Percentiles rank a stretch among this genome's conserved stretches.
Conservation (phyloP, 2,797 vertebrate species). For the Cyprinella venusta region DNA sequence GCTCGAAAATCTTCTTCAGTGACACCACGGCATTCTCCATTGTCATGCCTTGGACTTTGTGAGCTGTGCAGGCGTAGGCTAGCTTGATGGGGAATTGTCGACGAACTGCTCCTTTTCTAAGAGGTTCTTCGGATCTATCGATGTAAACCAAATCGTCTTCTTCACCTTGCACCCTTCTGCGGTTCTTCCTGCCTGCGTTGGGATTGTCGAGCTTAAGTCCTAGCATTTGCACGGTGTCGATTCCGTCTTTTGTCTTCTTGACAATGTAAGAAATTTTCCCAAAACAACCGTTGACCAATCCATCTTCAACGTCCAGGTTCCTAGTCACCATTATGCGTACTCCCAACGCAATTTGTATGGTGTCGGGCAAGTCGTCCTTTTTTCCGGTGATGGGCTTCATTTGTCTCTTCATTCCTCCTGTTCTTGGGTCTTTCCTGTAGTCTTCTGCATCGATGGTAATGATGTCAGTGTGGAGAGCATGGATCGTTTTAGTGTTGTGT, state of each 20-base stretch:
- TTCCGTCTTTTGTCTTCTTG: not conserved
- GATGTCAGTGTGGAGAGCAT: not conserved
- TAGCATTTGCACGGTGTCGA: not conserved
- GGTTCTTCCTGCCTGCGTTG: not conserved
- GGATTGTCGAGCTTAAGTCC: conserved; percentile 2
- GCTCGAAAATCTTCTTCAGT: not conserved
- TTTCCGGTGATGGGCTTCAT: not conserved
- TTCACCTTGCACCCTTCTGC: not conserved
- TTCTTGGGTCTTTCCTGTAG: not conserved
- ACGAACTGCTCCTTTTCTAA: not conserved
- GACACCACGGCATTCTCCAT: not conserved
- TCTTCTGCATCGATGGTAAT: not conserved
- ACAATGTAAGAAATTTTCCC: not conserved
- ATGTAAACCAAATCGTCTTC: not conserved
- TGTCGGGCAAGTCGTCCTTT: not conserved
- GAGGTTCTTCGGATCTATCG: not conserved
- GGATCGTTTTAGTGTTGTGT: not conserved
- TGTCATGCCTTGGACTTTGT: conserved; percentile 35
- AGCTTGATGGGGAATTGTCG: not conserved
- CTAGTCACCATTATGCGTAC: not conserved
- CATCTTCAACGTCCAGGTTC: not conserved
- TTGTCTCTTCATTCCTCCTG: not conserved
- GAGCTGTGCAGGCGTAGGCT: conserved; percentile 7
- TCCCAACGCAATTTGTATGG: not conserved
- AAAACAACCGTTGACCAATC: not conserved